Evolutionary conservation across 2,113 vertebrate genomes (phyloP), one percentile per base, ranked within the genome.

Genomic region (Symphodus melops): DNA sequence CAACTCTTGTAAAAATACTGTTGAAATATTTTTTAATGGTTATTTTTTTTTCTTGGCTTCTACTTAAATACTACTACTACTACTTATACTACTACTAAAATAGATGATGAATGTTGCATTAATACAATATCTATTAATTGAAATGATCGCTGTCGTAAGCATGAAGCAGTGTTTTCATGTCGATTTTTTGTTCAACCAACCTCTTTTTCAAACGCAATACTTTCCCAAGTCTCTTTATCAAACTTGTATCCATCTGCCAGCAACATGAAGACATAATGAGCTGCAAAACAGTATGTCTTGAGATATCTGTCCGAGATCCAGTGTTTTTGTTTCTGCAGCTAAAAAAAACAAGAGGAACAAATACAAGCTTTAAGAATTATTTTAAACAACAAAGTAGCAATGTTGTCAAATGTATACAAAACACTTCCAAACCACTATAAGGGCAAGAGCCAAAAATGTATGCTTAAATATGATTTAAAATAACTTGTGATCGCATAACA

Each of bases 161-260:
- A 33, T 33, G 28, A 4, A 5, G 28, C 28, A 6, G 21, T 21
- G n/a, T 19, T 9, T 33, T 17, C 6, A 17, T 48, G 17, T 36
- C 1, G 3, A 33, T 5, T 25, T 8, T 44, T 17, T 39, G 8
- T 46, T 56, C 5, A 23, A 88, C 83, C 44, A 13, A 98, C 97
- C 93, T 98, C 85, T 85, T 92, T 96, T 85, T 94, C 81, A 88
- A 99, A 99, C 21, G 65, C 51, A 67, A 99, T 96, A 25, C 89
- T 92, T 64, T 93, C 89, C 97, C 97, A 99, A 39, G 92, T 96
- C 19, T 92, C 88, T 2, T 79, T 52, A 10, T 95, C 93, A 79
- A 99, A 99, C 81, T 95, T 96, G 91, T 98, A 99, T 21, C 97
- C 97, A 0, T 92, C 89, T 10, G 93, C 68, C 12, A 98, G 94